phyloP scores from a whole-genome alignment of 1,140 invertebrate species.

The Drosophila orena region DNA sequence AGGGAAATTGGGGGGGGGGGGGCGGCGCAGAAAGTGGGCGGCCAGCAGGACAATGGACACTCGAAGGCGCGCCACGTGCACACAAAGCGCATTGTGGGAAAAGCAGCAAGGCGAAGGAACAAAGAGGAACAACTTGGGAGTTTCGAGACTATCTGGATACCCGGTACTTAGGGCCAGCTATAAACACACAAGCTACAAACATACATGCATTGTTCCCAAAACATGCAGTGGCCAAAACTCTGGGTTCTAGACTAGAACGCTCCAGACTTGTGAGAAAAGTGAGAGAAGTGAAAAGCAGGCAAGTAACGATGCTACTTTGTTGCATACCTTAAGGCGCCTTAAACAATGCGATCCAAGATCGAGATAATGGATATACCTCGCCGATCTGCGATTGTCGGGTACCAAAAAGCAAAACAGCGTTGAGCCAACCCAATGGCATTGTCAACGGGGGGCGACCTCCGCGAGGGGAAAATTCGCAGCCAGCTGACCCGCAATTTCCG shows the following conservation, averaged over 20 bases:
- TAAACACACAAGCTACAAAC: background rate
- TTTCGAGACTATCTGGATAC: constrained; percentile 2
- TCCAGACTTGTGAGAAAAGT: too few relatives aligned
- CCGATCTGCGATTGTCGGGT: background rate
- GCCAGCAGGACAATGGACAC: constrained; percentile 29
- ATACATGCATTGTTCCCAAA: background rate
- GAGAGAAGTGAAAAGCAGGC: too few relatives aligned
- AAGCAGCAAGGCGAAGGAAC: background rate
- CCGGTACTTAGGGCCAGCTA: background rate
- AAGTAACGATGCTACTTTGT: background rate
- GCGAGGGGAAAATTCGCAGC: constrained; percentile 21
- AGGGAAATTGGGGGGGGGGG: background rate
- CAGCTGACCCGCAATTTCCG: constrained; percentile 46
- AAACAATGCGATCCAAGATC: too few relatives aligned
- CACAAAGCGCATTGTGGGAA: constrained; percentile 60
- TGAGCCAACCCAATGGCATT: constrained; percentile 8
- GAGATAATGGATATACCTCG: constrained; percentile 1
- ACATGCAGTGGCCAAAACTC: background rate
- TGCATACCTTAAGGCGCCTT: background rate
- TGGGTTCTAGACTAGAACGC: too few relatives aligned
- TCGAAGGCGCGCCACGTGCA: constrained; percentile 54
- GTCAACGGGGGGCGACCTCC: constrained; percentile 16
- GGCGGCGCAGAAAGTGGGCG: background rate
- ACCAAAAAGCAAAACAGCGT: constrained; percentile 23
- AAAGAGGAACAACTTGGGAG: constrained; percentile 4